A percentile compares a stretch with the other conserved stretches of the same genome.
Conservation (phyloP, 2,113 vertebrate species). For the Podarcis muralis region DNA sequence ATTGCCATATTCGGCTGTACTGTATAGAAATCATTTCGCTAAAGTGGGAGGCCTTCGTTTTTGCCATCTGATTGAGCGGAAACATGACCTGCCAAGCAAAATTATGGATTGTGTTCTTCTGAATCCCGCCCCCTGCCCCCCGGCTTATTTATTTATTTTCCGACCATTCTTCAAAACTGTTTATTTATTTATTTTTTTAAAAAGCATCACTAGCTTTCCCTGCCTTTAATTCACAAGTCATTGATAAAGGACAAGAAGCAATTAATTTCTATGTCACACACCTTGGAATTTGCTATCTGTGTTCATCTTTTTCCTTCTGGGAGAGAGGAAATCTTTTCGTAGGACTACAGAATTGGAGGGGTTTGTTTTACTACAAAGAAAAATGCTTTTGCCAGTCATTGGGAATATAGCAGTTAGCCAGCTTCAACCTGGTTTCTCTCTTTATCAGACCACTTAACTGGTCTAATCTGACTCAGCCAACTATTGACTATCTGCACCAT, state of each 20-base stretch:
- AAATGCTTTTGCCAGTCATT: too few species aligned
- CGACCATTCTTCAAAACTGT: neutral
- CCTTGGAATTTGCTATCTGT: neutral
- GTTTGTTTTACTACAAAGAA: too few species aligned
- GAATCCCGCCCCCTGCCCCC: rapidly evolving
- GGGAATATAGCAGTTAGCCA: too few species aligned
- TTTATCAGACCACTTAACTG: too few species aligned
- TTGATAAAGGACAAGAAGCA: neutral
- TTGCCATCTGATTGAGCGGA: neutral
- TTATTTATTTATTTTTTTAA: too few species aligned
- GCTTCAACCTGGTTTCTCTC: too few species aligned
- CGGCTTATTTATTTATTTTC: too few species aligned
- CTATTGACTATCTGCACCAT: too few species aligned
- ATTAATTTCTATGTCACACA: neutral
- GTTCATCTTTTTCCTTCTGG: neutral
- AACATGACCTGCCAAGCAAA: neutral
- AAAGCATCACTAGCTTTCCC: neutral
- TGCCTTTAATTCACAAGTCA: neutral
- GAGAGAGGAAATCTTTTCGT: neutral
- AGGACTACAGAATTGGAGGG: neutral
- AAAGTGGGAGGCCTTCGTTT: neutral
- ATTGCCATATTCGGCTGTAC: neutral
- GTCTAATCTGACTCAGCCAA: too few species aligned
- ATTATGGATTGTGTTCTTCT: neutral
- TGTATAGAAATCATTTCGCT: neutral